Evolutionary conservation across 1,140 invertebrate species (phyloP).

Genomic region (Eriocheir sinensis): DNA sequence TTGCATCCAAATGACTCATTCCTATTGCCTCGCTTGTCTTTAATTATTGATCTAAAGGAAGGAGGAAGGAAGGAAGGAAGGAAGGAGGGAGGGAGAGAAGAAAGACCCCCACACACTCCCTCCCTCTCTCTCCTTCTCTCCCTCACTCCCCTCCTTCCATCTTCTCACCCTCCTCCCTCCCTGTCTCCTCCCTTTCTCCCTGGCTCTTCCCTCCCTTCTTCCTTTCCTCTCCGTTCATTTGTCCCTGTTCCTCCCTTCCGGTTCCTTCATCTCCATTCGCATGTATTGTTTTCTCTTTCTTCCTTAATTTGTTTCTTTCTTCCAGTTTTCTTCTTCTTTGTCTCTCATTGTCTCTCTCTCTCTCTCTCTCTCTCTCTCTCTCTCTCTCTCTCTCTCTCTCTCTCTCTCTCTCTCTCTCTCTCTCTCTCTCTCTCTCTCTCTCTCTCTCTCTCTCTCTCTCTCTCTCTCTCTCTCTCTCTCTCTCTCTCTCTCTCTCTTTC

Average conservation of each 20-base stretch:
- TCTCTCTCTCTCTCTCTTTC: too few relatives aligned
- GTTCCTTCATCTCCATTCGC: background rate
- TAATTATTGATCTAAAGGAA: constrained; percentile 76
- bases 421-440: background rate
- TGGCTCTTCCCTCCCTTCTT: background rate
- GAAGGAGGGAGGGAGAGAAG: constrained; percentile 36
- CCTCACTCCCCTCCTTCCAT: background rate
- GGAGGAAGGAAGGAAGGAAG: constrained; percentile 53
- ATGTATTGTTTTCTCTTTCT: background rate
- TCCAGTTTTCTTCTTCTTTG: background rate
- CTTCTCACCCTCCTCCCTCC: constrained; percentile 13
- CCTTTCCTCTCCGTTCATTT: too few relatives aligned
- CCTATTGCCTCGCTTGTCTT: constrained; percentile 76
- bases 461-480: too few relatives aligned
- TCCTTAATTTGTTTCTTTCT: background rate
- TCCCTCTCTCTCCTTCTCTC: background rate
- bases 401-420: background rate
- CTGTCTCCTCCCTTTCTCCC: background rate
- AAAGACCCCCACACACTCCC: background rate
- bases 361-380: background rate
- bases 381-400: background rate
- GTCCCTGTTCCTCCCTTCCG: too few relatives aligned
- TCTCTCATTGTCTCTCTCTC: background rate
- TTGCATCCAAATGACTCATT: constrained; percentile 77
- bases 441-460: background rate